Percentiles rank a stretch among this genome's conserved stretches.
Evolutionary conservation across 2,797 vertebrate species (phyloP).

Genomic region (Intellagama lesueurii): DNA sequence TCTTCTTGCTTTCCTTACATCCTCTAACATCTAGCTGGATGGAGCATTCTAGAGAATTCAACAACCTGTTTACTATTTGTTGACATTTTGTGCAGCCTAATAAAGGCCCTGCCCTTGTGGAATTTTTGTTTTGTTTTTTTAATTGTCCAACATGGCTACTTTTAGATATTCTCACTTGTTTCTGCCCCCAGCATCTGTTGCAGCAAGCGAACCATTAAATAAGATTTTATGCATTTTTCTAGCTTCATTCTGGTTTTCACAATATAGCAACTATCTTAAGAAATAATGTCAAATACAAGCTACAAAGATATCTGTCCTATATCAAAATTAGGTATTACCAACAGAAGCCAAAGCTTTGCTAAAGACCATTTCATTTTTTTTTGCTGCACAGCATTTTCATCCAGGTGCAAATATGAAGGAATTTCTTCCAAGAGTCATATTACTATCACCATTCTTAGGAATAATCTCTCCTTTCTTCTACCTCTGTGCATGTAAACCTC

Average conservation of each 20-base stretch:
- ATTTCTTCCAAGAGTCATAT: not conserved
- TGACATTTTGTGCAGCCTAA: not conserved
- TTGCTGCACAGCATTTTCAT: constrained; percentile 26
- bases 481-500: constrained; percentile 49
- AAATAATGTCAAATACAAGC: not conserved
- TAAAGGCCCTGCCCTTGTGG: not conserved
- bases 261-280: not conserved
- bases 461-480: not conserved
- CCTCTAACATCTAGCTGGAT: not conserved
- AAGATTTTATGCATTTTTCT: not conserved
- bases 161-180: not conserved
- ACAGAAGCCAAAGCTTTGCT: constrained; percentile 7
- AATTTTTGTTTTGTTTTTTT: not conserved
- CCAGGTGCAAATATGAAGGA: constrained; percentile 22
- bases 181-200: not conserved
- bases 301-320: constrained; percentile 5
- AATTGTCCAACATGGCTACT: not conserved
- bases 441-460: not conserved
- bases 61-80: not conserved
- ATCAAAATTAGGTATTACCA: not conserved
- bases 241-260: not conserved
- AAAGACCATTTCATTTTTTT: not conserved
- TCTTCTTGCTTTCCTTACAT: too few relatives aligned
- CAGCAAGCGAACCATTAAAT: not conserved
- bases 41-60: not conserved